Evolutionary conservation across 2,797 vertebrate species (phyloP).

Genomic region (Gobio occitaniae): DNA sequence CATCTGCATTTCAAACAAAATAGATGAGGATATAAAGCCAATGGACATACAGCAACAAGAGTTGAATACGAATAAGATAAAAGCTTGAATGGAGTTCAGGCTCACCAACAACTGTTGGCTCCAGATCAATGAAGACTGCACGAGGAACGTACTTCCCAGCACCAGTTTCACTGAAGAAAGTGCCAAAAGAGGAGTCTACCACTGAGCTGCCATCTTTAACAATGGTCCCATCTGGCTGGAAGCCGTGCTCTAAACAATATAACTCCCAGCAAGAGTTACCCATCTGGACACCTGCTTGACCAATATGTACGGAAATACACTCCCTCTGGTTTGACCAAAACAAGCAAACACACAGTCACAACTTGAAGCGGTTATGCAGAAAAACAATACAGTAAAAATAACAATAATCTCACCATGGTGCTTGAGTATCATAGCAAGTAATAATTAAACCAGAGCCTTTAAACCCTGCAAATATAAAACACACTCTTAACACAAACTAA

Average conservation of each 20-base stretch:
- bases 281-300: constrained; percentile 60
- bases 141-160: constrained; percentile 60
- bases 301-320: constrained; percentile 56
- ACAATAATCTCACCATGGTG: constrained; percentile 18
- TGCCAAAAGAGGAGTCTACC: constrained; percentile 57
- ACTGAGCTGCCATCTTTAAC: neutral
- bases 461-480: neutral
- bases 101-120: constrained; percentile 59
- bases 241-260: constrained; percentile 50
- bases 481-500: neutral
- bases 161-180: constrained; percentile 62
- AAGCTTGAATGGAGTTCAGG: neutral
- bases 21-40: neutral
- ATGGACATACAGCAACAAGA: fast-evolving
- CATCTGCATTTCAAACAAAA: constrained; percentile 37
- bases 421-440: neutral
- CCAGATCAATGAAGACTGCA: constrained; percentile 55
- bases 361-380: neutral
- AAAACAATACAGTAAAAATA: neutral
- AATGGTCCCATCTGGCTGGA: constrained; percentile 50
- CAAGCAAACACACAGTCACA: neutral
- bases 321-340: constrained; percentile 40
- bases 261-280: constrained; percentile 61
- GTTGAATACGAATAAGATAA: fast-evolving
- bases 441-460: neutral